These are phyloP conservation scores for Zoanthus gigantus DNA, from an alignment of 92 coral and sea anemone species.

Conservation along the genomic window DNA sequence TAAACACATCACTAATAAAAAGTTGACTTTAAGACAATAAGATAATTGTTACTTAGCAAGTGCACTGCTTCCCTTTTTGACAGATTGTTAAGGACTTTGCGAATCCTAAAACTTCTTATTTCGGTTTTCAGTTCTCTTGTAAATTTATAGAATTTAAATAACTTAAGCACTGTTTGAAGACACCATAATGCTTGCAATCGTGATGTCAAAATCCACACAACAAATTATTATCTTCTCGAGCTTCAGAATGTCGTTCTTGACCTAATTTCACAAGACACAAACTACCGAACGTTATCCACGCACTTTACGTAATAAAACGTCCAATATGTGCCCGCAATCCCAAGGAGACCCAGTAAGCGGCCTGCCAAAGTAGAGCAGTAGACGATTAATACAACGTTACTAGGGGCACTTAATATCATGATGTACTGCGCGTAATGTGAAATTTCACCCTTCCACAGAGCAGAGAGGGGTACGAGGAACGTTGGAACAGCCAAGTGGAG, in stretches of 20 bases:
- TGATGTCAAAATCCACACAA: background rate
- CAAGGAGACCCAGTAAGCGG: conserved; percentile 76
- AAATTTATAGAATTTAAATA: no score
- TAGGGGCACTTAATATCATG: conserved; percentile 78
- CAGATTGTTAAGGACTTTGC: no score
- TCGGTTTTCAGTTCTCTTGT: no score
- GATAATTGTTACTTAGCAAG: no score
- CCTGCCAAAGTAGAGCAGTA: conserved; percentile 84
- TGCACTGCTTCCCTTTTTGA: no score
- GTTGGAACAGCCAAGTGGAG: conserved; percentile 74
- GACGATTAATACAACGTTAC: conserved; percentile 73
- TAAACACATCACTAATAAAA: background rate
- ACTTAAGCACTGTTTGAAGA: no score
- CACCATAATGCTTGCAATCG: no score
- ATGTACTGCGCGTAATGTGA: conserved; percentile 72
- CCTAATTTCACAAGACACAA: background rate
- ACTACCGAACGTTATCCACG: conserved; percentile 22
- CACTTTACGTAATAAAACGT: conserved; percentile 70
- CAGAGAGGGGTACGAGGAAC: conserved; percentile 60
- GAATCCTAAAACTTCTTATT: no score
- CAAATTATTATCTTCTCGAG: background rate
- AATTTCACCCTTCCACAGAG: conserved; percentile 79
- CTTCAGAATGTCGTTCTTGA: background rate
- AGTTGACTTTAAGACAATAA: background rate
- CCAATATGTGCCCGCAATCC: conserved; percentile 74